Evolutionary conservation across 2,888 invertebrate species (phyloP), one percentile per base, ranked within the genome.

Genomic region (Ceriagrion tenellum): DNA sequence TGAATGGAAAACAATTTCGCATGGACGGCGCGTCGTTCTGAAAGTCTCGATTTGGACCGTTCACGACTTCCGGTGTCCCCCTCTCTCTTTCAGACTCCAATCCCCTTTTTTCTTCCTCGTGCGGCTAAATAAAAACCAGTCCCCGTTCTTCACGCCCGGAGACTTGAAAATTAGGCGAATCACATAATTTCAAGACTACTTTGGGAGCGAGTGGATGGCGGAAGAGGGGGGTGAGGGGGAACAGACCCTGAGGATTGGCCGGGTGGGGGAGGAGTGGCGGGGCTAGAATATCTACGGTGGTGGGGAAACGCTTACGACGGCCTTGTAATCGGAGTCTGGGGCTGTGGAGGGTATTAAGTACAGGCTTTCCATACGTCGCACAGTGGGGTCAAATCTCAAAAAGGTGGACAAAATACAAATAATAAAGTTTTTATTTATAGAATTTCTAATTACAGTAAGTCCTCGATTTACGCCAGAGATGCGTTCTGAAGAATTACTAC

Each of bases 101-200:
- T 47, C 47, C 16, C 12, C 59, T 59, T 59, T 59, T 59, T 20
- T 16, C 59, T 59, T 59, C 59, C 16, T 8, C 59, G 18, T 16
- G 59, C 59, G 20, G 20, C 59, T 18, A 59, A 59, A 30, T 55
- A 90, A 90, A 55, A 55, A 90, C 63, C 63, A n/a, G 63, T 91
- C 55, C 91, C 40, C 63, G 59, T 91, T 63, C 40, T 63, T 91
- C 56, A 91, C 91, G 91, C 91, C 91, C 63, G 91, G 40, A 30
- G 91, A 91, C 91, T 91, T 91, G 35, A 63, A 63, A 91, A 91
- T 91, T 40, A 91, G 63, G 63, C 35, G 91, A 59, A 91, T 91
- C 91, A 91, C 91, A 91, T 91, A 91, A 91, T 91, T 91, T 91
- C 91, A 63, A 91, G 91, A 63, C 63, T 91, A 13, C 90, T 59